These are phyloP conservation scores for Vireo griseus DNA, from an alignment of 2,797 vertebrate species.

Conservation along the genomic window DNA sequence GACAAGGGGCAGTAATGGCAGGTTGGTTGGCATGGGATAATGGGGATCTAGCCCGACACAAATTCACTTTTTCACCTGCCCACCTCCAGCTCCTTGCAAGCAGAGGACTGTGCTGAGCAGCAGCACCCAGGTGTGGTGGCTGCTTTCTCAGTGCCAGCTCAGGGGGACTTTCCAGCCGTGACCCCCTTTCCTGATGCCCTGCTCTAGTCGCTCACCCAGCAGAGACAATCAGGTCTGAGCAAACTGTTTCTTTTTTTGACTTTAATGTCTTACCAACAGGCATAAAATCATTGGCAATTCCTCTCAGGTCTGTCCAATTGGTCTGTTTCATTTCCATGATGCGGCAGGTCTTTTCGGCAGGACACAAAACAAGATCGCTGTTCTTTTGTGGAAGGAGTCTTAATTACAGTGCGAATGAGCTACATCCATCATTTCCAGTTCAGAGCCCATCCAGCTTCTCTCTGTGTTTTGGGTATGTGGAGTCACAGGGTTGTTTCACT, in stretches of 20 bases:
- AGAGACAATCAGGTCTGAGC: background rate
- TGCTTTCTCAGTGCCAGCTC: background rate
- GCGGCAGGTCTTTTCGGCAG: slow-evolving; percentile 30
- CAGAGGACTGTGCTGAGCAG: background rate
- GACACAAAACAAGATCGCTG: slow-evolving; percentile 6
- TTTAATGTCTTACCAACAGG: background rate
- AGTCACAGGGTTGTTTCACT: slow-evolving; percentile 38
- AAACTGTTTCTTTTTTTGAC: background rate
- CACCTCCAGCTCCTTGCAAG: background rate
- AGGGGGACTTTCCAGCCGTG: accelerated
- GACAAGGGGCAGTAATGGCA: background rate
- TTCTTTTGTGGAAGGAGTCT: slow-evolving; percentile 60
- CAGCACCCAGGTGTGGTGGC: background rate
- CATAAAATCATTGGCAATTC: background rate
- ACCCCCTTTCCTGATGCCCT: background rate
- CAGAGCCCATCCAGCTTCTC: slow-evolving; percentile 18
- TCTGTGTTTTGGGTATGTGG: background rate
- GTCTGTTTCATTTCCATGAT: slow-evolving; percentile 50
- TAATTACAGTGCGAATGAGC: slow-evolving; percentile 58
- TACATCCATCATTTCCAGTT: slow-evolving; percentile 68
- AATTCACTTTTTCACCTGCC: background rate
- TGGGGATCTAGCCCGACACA: background rate
- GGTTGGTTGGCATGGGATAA: background rate
- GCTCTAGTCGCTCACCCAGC: background rate
- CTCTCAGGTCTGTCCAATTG: background rate